A percentile compares a stretch with the other conserved stretches of the same genome.
Conservation (phyloP, 2,113 vertebrate species). For the Struthidea cinerea region DNA sequence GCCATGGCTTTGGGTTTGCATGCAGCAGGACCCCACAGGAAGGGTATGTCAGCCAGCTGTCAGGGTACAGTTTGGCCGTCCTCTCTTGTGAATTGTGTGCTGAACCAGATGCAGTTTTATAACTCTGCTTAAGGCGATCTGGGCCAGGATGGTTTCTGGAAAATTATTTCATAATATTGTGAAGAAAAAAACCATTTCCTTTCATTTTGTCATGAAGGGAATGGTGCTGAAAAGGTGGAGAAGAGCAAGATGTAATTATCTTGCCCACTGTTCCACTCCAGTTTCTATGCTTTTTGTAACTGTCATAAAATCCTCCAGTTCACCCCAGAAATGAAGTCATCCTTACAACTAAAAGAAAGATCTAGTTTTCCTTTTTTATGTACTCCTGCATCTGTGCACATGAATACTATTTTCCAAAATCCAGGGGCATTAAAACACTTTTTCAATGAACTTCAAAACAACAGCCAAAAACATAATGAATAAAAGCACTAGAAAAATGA, state of each 20-base stretch:
- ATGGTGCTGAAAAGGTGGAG: not conserved
- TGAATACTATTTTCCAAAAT: constrained; percentile 1
- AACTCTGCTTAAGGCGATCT: not conserved
- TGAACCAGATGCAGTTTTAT: not conserved
- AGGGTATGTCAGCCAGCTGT: constrained; percentile 2
- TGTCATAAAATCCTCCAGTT: not conserved
- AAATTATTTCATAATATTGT: not conserved
- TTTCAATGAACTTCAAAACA: constrained; percentile 3
- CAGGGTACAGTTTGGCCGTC: not conserved
- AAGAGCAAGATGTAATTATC: not conserved
- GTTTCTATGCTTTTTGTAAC: not conserved
- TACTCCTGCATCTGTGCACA: not conserved
- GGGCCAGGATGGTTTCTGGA: not conserved
- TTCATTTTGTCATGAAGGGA: not conserved
- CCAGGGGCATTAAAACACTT: not conserved
- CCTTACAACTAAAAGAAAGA: not conserved
- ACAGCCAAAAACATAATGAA: not conserved
- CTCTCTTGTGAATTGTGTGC: not conserved
- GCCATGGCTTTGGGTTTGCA: not conserved
- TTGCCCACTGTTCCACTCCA: not conserved
- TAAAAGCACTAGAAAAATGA: not conserved
- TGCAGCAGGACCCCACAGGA: not conserved
- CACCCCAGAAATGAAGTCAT: not conserved
- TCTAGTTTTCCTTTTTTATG: not conserved
- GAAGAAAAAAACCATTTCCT: not conserved